These are phyloP conservation scores for Hippocampus zosterae DNA, from an alignment of 2,113 vertebrate genomes.

Conservation along the genomic window DNA sequence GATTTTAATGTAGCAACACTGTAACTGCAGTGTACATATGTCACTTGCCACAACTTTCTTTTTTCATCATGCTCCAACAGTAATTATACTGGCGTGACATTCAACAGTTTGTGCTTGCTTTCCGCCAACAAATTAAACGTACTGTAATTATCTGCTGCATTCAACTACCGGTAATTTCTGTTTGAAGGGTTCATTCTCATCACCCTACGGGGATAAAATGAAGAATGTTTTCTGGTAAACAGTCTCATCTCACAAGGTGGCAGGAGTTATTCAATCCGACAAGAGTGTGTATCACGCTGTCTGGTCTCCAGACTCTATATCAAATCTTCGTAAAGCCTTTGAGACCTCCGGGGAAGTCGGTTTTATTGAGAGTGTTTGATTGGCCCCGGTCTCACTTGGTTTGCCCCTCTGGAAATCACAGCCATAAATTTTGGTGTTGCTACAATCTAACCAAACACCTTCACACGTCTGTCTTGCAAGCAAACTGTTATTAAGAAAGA, in stretches of 20 bases:
- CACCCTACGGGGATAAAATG: conserved; percentile 7
- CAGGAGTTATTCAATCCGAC: conserved; percentile 28
- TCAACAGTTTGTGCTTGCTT: neutral
- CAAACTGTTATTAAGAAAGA: conserved; percentile 31
- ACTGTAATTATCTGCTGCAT: conserved; percentile 19
- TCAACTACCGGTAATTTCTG: conserved; percentile 1
- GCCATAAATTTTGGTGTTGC: conserved; percentile 51
- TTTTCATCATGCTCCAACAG: neutral
- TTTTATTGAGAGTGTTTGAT: conserved; percentile 57
- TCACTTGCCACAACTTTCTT: neutral
- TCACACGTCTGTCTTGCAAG: conserved; percentile 34
- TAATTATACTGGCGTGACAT: neutral
- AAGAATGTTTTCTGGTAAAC: conserved; percentile 1
- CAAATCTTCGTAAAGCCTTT: conserved; percentile 46
- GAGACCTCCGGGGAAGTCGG: conserved; percentile 39
- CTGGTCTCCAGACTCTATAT: conserved; percentile 49
- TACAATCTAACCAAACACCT: conserved; percentile 43
- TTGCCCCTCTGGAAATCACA: conserved; percentile 51
- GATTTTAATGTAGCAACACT: too few species aligned
- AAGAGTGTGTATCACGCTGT: conserved; percentile 28
- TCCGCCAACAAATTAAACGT: neutral
- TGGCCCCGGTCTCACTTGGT: conserved; percentile 49
- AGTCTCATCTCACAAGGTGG: conserved; percentile 26
- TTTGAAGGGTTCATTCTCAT: neutral
- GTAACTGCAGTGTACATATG: too few species aligned